Percentiles rank a stretch among this genome's conserved stretches.
phyloP scores from a whole-genome alignment of 2,797 vertebrate genomes.

The Poecilia velifera region DNA sequence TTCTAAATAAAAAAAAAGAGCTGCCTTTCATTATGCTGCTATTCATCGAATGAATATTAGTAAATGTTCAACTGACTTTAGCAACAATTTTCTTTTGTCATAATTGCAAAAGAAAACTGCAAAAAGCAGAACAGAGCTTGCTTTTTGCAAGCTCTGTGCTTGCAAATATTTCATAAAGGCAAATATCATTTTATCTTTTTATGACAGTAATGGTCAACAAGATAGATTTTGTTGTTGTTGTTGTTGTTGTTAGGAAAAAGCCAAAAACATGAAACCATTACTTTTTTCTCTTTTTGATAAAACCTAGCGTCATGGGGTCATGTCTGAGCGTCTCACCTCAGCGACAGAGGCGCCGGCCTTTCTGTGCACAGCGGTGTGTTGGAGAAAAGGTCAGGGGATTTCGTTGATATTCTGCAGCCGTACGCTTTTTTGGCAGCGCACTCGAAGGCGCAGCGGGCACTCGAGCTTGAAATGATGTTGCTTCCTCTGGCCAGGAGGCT shows the following conservation, averaged over 20 bases:
- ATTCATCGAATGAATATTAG: background rate
- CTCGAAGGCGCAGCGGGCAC: conserved; percentile 61
- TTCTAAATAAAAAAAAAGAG: background rate
- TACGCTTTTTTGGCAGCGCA: conserved; percentile 62
- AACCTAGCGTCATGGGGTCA: conserved; percentile 1
- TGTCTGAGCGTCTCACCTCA: conserved; percentile 25
- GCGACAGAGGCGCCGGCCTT: conserved; percentile 39
- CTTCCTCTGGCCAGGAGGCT: conserved; percentile 64
- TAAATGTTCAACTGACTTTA: background rate
- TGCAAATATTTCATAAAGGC: background rate
- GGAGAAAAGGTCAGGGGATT: conserved; percentile 75
- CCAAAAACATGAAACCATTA: background rate
- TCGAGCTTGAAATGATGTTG: conserved; percentile 78
- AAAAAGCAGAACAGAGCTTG: too few relatives aligned
- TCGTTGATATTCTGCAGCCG: conserved; percentile 72
- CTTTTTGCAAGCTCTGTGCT: background rate
- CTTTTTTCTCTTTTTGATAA: background rate
- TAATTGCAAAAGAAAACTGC: background rate
- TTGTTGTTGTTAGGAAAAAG: background rate
- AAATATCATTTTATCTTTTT: background rate
- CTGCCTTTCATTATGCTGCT: background rate
- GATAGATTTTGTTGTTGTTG: background rate
- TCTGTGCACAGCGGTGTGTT: conserved; percentile 51
- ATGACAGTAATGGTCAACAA: background rate
- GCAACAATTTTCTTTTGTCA: conserved; percentile 1